Percentiles rank a stretch among this genome's conserved stretches.
These are phyloP conservation scores for Lapara coniferarum DNA, from an alignment of 2,888 invertebrate genomes.

Conservation along the genomic window DNA sequence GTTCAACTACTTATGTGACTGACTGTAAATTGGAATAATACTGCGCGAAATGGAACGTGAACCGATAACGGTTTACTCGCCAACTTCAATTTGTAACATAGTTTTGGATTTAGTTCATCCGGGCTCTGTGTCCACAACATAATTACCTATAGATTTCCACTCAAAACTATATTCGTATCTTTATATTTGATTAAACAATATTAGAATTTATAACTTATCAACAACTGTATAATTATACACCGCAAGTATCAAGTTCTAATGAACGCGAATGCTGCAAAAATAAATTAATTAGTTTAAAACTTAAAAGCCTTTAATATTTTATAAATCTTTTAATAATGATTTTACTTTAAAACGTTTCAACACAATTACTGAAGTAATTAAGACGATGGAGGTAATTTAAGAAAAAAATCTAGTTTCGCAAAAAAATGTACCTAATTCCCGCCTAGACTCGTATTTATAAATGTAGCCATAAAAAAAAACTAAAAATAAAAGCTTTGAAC, in stretches of 20 bases:
- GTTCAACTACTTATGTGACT: too few relatives aligned
- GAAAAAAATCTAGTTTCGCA: not conserved
- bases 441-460: constrained; percentile 12
- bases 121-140: not conserved
- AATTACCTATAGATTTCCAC: not conserved
- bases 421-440: not conserved
- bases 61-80: constrained; percentile 34
- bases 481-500: not conserved
- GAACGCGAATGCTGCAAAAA: too few relatives aligned
- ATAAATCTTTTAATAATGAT: constrained; percentile 3
- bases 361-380: constrained; percentile 15
- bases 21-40: constrained; percentile 28
- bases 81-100: constrained; percentile 10
- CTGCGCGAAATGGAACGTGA: constrained; percentile 43
- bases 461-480: constrained; percentile 1
- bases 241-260: too few relatives aligned
- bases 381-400: constrained; percentile 12
- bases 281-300: too few relatives aligned
- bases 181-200: not conserved
- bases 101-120: constrained; percentile 18
- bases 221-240: too few relatives aligned
- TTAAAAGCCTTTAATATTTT: not conserved
- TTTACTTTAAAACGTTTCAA: constrained; percentile 13
- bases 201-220: not conserved
- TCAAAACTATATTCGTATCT: not conserved